phyloP scores from a whole-genome alignment of 2,888 invertebrate genomes.

The Eurois occulta region DNA sequence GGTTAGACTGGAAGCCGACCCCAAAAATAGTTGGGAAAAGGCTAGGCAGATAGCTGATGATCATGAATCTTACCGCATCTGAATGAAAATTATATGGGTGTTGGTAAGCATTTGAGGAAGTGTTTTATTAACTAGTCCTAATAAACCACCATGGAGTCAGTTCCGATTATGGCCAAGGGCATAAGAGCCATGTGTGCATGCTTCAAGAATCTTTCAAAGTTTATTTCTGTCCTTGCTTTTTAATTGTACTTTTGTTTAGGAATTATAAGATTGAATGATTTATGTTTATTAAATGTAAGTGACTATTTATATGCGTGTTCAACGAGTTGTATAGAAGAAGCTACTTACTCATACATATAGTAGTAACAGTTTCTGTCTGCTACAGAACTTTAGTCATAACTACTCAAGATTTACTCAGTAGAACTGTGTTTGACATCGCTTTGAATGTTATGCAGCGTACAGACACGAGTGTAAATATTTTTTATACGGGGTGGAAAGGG shows the following conservation, averaged over 20 bases:
- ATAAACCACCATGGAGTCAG: background rate
- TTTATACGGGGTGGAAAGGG: no score
- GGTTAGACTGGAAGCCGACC: no score
- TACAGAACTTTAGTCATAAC: constrained; percentile 3
- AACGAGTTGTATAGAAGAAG: background rate
- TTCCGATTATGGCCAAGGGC: background rate
- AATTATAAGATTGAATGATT: background rate
- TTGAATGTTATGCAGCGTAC: background rate
- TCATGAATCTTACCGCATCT: background rate
- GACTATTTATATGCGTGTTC: background rate
- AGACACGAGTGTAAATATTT: background rate
- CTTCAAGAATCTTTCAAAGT: background rate
- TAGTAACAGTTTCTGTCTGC: constrained; percentile 2
- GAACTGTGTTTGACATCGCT: constrained; percentile 2
- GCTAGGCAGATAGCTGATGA: no score
- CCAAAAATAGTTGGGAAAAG: no score
- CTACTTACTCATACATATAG: background rate
- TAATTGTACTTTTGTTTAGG: background rate
- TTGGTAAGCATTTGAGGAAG: background rate
- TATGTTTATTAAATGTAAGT: background rate
- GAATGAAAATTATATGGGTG: background rate
- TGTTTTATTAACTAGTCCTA: background rate
- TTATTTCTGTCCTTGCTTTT: background rate
- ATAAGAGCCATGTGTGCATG: background rate
- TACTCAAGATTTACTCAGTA: constrained; percentile 1